A percentile compares a stretch with the other conserved stretches of the same genome.
These are phyloP conservation scores for Sebastes aleutianus DNA, from an alignment of 2,797 vertebrate genomes.

Conservation along the genomic window DNA sequence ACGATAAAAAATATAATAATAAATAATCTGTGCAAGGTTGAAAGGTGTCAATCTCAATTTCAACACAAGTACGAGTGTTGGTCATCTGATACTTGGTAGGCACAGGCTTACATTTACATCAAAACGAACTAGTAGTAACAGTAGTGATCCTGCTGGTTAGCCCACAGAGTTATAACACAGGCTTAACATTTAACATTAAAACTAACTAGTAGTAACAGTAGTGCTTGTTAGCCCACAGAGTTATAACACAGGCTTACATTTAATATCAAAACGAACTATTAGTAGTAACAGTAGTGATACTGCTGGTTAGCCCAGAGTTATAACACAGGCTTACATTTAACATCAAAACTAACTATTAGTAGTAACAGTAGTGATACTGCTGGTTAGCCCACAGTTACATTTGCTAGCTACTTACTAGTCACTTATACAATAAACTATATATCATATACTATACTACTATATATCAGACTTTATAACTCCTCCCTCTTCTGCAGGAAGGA, in stretches of 20 bases:
- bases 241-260: neutral
- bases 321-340: neutral
- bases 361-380: no score
- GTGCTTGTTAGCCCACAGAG: neutral
- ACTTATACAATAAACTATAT: neutral
- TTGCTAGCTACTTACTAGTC: no score
- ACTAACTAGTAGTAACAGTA: no score
- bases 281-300: no score
- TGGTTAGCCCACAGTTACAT: neutral
- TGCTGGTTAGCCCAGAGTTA: no score
- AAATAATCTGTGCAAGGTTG: conserved; percentile 28
- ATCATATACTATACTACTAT: no score
- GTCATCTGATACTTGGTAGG: neutral
- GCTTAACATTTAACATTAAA: neutral
- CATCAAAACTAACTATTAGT: neutral
- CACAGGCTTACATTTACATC: neutral
- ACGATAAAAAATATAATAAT: conserved; percentile 22
- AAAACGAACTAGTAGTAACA: no score
- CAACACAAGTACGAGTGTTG: conserved; percentile 5
- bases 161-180: neutral
- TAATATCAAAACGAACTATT: neutral
- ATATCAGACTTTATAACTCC: no score
- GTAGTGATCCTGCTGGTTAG: neutral
- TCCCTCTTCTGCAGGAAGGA: no score
- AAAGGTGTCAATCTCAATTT: conserved; percentile 15